These are phyloP conservation scores for Ormia ochracea DNA, from an alignment of 2,888 invertebrate species.

Conservation along the genomic window DNA sequence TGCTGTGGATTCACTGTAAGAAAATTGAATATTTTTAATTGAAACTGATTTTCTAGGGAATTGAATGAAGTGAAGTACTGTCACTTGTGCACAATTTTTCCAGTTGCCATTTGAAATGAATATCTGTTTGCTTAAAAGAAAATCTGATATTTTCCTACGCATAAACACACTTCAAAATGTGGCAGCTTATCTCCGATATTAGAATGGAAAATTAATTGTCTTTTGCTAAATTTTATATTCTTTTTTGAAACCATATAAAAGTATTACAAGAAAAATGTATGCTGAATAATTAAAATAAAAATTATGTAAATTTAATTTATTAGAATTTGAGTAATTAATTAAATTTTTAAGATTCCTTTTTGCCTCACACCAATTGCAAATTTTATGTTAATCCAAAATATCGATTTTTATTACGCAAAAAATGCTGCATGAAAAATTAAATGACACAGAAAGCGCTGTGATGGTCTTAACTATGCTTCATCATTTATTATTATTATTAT, in stretches of 20 bases:
- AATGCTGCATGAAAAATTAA: too few relatives aligned
- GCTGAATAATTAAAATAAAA: background rate
- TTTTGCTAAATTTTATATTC: background rate
- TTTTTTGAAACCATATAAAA: background rate
- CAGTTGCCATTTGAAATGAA: background rate
- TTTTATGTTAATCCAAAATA: too few relatives aligned
- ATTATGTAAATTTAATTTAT: too few relatives aligned
- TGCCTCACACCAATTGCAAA: too few relatives aligned
- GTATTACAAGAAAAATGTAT: background rate
- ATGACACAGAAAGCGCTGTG: too few relatives aligned
- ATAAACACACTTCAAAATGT: background rate
- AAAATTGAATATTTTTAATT: conserved; percentile 48
- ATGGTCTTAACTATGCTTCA: too few relatives aligned
- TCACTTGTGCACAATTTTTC: background rate
- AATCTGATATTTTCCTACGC: background rate
- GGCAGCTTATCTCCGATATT: background rate
- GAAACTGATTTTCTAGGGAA: conserved; percentile 50
- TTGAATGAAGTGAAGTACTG: background rate
- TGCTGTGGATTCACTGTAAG: conserved; percentile 32
- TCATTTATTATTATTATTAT: too few relatives aligned
- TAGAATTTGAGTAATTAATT: too few relatives aligned
- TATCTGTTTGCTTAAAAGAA: background rate
- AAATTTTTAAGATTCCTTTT: too few relatives aligned
- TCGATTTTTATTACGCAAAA: too few relatives aligned
- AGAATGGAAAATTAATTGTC: background rate